Evolutionary conservation across 2,113 vertebrate species (phyloP), one percentile per base, ranked within the genome.

Genomic region (Plectropomus leopardus): DNA sequence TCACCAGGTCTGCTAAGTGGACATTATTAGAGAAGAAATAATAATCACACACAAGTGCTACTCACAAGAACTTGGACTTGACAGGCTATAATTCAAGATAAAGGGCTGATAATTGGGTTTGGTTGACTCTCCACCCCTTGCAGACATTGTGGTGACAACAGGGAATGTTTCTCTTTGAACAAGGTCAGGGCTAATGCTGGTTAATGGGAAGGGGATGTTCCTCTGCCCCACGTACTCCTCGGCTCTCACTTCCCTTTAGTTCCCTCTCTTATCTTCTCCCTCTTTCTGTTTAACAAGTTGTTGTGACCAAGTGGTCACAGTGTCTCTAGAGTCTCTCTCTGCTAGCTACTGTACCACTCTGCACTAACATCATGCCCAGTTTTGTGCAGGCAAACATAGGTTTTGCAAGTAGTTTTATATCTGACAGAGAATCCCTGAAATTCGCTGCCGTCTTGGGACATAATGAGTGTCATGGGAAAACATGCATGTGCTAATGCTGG

Each of bases 111-210:
- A 85, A 91, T 90, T 88, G 70, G 66, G 78, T 83, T 75, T 34
- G 81, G 45, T 58, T 36, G 75, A 72, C 67, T 84, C 89, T 80
- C 86, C 89, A 71, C 83, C 89, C 54, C 85, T 66, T 82, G 82
- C 84, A 91, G 90, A 93, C 93, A 86, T 75, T 13, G 45, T 76
- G 89, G 92, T 90, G 90, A 90, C 93, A 85, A 65, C 34, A 59
- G 88, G 86, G 92, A 94, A 91, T 92, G 91, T 88, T 92, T 78
- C 81, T 74, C 80, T 88, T 92, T 92, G 90, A 88, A 91, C 82
- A 74, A 87, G 88, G 84, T 90, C 85, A 54, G 71, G 50, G 73
- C 82, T 87, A 84, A 88, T 86, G 23, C 76, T 34, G 36, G 58
- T 83, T 87, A 89, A 93, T 82, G 76, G 75, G 72, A 84, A 89